Percentiles rank a stretch among this genome's conserved stretches.
phyloP scores from a whole-genome alignment of 2,797 vertebrate species.

The Picus viridis region DNA sequence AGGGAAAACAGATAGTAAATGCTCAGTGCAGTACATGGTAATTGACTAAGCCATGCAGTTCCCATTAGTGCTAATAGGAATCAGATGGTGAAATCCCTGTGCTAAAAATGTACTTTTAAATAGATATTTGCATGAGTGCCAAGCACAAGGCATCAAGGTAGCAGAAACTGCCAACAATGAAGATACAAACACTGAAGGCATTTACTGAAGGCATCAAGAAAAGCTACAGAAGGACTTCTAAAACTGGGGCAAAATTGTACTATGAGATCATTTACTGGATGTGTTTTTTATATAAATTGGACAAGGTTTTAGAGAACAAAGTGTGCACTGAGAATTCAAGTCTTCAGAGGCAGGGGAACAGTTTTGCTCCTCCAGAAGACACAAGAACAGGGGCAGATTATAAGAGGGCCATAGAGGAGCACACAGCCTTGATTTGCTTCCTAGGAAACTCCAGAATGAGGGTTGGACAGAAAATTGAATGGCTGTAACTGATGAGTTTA shows the following conservation, averaged over 20 bases:
- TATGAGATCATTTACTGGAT: not conserved
- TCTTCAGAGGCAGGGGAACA: not conserved
- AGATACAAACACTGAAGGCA: not conserved
- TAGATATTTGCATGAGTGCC: not conserved
- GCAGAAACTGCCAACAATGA: not conserved
- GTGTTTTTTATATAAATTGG: not conserved
- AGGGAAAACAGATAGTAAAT: slow-evolving; percentile 48
- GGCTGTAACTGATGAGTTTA: not conserved
- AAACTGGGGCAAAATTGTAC: not conserved
- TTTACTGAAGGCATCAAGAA: slow-evolving; percentile 1
- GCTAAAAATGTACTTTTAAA: slow-evolving; percentile 58
- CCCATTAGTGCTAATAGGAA: slow-evolving; percentile 67
- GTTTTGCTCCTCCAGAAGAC: not conserved
- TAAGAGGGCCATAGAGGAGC: not conserved
- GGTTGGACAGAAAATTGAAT: not conserved
- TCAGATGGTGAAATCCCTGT: slow-evolving; percentile 53
- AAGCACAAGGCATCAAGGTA: slow-evolving; percentile 21
- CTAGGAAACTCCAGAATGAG: not conserved
- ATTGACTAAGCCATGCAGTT: slow-evolving; percentile 52
- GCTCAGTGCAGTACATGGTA: slow-evolving; percentile 11
- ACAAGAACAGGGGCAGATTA: not conserved
- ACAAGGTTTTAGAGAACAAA: slow-evolving; percentile 8
- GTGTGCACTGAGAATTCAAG: not conserved
- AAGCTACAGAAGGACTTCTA: not conserved
- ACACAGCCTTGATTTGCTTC: not conserved